A percentile compares a stretch with the other conserved stretches of the same genome.
Conservation (phyloP, 2,797 vertebrate genomes). For the Neosilurus mollespiculum region DNA sequence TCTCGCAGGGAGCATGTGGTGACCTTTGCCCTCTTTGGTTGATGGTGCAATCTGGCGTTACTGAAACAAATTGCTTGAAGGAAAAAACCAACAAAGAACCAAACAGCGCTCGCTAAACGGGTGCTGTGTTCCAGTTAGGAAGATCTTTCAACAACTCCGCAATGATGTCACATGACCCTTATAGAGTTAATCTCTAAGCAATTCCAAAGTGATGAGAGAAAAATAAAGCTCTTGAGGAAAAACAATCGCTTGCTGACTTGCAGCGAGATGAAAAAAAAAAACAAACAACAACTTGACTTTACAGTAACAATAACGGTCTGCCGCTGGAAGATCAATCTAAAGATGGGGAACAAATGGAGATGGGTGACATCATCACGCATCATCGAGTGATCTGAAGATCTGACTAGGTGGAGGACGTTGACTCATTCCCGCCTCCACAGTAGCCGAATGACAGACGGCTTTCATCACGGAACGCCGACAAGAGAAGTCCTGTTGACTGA, state of each 20-base stretch:
- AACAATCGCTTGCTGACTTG: slow-evolving; percentile 32
- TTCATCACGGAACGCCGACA: slow-evolving; percentile 41
- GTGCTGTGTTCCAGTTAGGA: slow-evolving; percentile 21
- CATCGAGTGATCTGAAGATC: slow-evolving; percentile 47
- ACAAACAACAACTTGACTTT: not conserved
- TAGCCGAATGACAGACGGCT: slow-evolving; percentile 40
- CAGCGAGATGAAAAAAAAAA: slow-evolving; percentile 25
- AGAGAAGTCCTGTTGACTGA: slow-evolving; percentile 39
- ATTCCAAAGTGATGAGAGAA: slow-evolving; percentile 40
- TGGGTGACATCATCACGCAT: slow-evolving; percentile 62
- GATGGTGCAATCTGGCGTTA: not conserved
- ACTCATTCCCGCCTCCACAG: slow-evolving; percentile 59
- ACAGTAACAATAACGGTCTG: slow-evolving; percentile 29
- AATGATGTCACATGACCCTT: slow-evolving; percentile 40
- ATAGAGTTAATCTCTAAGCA: slow-evolving; percentile 49
- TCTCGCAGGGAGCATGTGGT: too few relatives aligned
- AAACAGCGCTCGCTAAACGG: not conserved
- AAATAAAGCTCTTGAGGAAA: slow-evolving; percentile 23
- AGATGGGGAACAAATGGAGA: slow-evolving; percentile 40
- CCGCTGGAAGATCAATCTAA: slow-evolving; percentile 21
- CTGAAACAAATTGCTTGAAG: not conserved
- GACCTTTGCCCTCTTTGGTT: too few relatives aligned
- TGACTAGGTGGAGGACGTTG: slow-evolving; percentile 60
- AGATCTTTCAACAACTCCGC: slow-evolving; percentile 31
- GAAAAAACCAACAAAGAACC: not conserved